These are phyloP conservation scores for Lysandra coridon DNA, from an alignment of 2,888 invertebrate species.

Conservation along the genomic window DNA sequence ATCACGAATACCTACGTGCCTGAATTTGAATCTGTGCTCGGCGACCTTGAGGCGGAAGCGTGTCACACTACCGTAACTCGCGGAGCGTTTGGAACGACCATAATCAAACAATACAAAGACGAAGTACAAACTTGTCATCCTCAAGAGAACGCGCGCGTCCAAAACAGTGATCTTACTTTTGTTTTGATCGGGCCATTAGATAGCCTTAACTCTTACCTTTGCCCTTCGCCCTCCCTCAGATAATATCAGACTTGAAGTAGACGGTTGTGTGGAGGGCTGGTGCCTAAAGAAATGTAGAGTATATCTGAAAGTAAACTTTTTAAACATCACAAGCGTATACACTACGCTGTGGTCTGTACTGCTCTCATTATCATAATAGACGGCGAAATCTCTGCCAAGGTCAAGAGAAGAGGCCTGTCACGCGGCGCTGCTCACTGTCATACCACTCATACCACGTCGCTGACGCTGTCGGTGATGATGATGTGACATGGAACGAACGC, in stretches of 20 bases:
- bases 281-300: not conserved
- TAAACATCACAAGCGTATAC: not conserved
- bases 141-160: not conserved
- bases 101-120: not conserved
- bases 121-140: not conserved
- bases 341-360: not conserved
- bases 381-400: not conserved
- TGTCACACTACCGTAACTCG: not conserved
- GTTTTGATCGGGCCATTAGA: too few relatives aligned
- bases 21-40: slow-evolving; percentile 21
- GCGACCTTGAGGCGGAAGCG: slow-evolving; percentile 11
- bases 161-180: too few relatives aligned
- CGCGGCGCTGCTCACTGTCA: not conserved
- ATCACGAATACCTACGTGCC: slow-evolving; percentile 26
- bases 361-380: not conserved
- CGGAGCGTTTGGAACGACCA: not conserved
- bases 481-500: not conserved
- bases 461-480: not conserved
- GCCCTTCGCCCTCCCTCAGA: too few relatives aligned
- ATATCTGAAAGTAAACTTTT: not conserved
- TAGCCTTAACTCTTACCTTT: too few relatives aligned
- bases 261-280: too few relatives aligned
- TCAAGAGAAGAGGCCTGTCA: not conserved
- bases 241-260: too few relatives aligned
- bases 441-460: not conserved